Evolutionary conservation across 1,140 invertebrate genomes (phyloP), one percentile per base, ranked within the genome.

Genomic region (Triops cancriformis): DNA sequence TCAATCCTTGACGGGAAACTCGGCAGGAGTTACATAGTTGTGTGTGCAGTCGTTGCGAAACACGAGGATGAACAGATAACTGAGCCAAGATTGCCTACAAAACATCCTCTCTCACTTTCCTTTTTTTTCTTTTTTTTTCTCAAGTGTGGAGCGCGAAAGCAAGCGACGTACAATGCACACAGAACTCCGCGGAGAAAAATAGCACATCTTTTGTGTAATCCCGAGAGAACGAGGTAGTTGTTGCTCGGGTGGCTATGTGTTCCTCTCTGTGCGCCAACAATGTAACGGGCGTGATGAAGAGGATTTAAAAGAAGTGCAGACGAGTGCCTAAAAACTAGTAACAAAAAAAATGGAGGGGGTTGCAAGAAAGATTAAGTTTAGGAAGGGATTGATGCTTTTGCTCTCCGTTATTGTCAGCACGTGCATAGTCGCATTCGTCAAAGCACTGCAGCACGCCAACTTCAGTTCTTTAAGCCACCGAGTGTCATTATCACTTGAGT

Each of bases 1-100:
- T 64, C 51, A 64, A 64, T 64, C 51, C 51, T 64, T 64, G 51
- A 64, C 51, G 51, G 51, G 45, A 64, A 64, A 64, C 51, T 64
- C 51, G 51, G 51, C 51, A 64, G 51, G 51, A 64, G 51, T 23
- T 64, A 64, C n/a, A 64, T 64, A 23, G 10, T 64, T 64, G 51
- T 64, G 23, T 64, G n/a, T 23, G 2, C 12, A 14, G 51, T 64
- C 51, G 51, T 64, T 64, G 51, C 51, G 7, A 64, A 64, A 64
- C 51, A 64, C 51, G 51, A 23, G 23, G 51, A 64, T 64, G 51
- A 64, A 64, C 51, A 64, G 51, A 64, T 64, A 64, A 64, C 51
- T 64, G 51, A 64, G 51, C 51, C n/a, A 64, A 64, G 51, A 64
- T 64, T 64, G 51, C 51, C 51, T 64, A 64, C 18, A 64, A 64